phyloP scores from a whole-genome alignment of 2,888 invertebrate species.

The Trichopoda pennipes region DNA sequence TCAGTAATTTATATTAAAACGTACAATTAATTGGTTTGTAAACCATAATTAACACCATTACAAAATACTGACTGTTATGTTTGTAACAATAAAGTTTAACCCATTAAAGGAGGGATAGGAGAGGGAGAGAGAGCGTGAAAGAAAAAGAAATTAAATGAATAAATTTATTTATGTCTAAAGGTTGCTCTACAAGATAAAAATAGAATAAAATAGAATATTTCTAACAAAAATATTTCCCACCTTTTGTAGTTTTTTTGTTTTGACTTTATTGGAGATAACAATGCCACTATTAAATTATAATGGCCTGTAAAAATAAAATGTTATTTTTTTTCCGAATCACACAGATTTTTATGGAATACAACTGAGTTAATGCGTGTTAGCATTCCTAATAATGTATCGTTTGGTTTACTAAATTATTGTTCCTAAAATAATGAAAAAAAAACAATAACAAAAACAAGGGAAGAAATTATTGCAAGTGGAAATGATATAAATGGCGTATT shows the following conservation, averaged over 20 bases:
- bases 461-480: slow-evolving; percentile 11
- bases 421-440: slow-evolving; percentile 1
- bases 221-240: slow-evolving; percentile 27
- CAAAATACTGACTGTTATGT: slow-evolving; percentile 62
- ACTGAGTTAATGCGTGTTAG: not conserved
- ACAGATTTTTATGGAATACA: slow-evolving; percentile 18
- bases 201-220: slow-evolving; percentile 1
- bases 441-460: not conserved
- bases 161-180: slow-evolving; percentile 28
- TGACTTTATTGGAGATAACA: slow-evolving; percentile 4
- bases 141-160: slow-evolving; percentile 17
- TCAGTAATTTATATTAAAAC: slow-evolving; percentile 50
- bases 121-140: not conserved
- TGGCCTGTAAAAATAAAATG: slow-evolving; percentile 45
- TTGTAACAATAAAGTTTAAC: slow-evolving; percentile 22
- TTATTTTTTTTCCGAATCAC: not conserved
- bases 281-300: slow-evolving; percentile 54
- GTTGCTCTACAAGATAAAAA: slow-evolving; percentile 12
- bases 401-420: slow-evolving; percentile 34
- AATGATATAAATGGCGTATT: slow-evolving; percentile 36
- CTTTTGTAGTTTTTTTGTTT: slow-evolving; percentile 24
- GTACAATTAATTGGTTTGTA: slow-evolving; percentile 61
- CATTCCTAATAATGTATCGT: slow-evolving; percentile 12
- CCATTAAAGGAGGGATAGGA: not conserved
- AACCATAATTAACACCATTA: slow-evolving; percentile 65